phyloP scores from a whole-genome alignment of 2,113 vertebrate genomes.

The pig (Sus scrofa) region T2T-Sscrofa CM000818.6:35906501-35907000 shows the following conservation, averaged over 20 bases:
- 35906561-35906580: not conserved
- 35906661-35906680: not conserved
- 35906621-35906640: not conserved
- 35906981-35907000: not conserved
- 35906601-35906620: slow-evolving; percentile 1
- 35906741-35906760: not conserved
- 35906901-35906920: not conserved
- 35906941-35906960: not conserved
- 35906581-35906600: not conserved
- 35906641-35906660: not conserved
- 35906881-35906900: not conserved
- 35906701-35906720: not conserved
- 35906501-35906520: not conserved
- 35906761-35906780: not conserved
- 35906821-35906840: not conserved
- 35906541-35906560: not conserved
- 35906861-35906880: not conserved
- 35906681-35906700: not conserved
- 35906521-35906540: not conserved
- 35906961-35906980: not conserved
- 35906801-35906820: not conserved
- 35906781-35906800: not conserved
- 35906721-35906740: not conserved
- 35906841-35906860: not conserved
- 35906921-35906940: not conserved